Evolutionary conservation across 2,888 invertebrate species (phyloP).

Genomic region (Andricus curvator): DNA sequence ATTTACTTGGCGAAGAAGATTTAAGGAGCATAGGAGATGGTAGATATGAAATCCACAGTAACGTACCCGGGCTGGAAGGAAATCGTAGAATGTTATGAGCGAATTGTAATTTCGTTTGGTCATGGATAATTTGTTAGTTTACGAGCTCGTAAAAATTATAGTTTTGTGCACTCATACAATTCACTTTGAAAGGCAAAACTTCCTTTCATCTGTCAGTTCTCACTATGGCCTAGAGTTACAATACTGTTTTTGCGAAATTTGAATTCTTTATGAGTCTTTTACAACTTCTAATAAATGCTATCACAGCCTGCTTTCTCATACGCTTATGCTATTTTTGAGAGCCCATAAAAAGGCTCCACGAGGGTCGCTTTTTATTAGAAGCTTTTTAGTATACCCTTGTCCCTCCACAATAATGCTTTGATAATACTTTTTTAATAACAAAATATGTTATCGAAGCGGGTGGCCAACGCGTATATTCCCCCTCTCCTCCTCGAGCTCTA

Average conservation of each 20-base stretch:
- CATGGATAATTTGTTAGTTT: constrained; percentile 47
- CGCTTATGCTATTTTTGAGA: neutral
- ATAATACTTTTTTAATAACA: too few species aligned
- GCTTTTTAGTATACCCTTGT: neutral
- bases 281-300: neutral
- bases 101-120: constrained; percentile 46
- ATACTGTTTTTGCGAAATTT: neutral
- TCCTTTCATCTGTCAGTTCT: constrained; percentile 18
- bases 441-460: too few species aligned
- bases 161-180: constrained; percentile 7
- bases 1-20: neutral
- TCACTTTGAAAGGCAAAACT: neutral
- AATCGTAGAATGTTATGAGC: constrained; percentile 5
- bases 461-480: too few species aligned
- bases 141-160: constrained; percentile 41
- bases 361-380: neutral
- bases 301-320: neutral
- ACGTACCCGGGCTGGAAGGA: neutral
- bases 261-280: neutral
- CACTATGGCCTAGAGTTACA: neutral
- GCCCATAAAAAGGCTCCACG: neutral
- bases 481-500: too few species aligned
- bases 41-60: constrained; percentile 14
- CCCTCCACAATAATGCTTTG: too few species aligned
- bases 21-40: neutral